A percentile compares a stretch with the other conserved stretches of the same genome.
phyloP scores from a whole-genome alignment of 2,113 vertebrate genomes.

The Gavialis gangeticus region DNA sequence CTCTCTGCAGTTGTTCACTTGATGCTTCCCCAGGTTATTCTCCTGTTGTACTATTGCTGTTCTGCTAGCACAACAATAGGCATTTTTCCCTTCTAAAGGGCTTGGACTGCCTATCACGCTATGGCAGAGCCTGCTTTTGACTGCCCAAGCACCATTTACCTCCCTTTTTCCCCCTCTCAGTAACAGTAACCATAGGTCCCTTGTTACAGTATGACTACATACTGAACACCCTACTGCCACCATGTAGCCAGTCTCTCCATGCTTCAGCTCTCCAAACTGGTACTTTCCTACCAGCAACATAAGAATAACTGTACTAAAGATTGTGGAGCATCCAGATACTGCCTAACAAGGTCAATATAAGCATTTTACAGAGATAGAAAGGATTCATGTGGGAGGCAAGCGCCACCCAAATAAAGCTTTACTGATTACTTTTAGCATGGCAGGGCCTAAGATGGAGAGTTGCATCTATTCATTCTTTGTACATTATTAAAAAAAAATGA shows the following conservation, averaged over 20 bases:
- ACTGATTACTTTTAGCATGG: neutral
- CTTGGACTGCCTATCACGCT: too few species aligned
- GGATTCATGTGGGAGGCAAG: neutral
- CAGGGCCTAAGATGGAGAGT: neutral
- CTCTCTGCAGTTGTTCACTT: too few species aligned
- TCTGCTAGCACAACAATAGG: too few species aligned
- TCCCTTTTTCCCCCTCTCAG: too few species aligned
- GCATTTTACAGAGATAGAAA: neutral
- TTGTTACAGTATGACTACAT: too few species aligned
- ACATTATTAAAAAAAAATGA: neutral
- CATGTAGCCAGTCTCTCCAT: neutral
- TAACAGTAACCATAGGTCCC: too few species aligned
- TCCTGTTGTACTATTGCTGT: too few species aligned
- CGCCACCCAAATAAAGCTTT: fast-evolving
- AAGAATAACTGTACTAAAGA: neutral
- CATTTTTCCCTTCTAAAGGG: too few species aligned
- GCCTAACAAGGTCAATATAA: neutral
- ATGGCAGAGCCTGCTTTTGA: too few species aligned
- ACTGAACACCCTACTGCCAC: too few species aligned
- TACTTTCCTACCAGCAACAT: neutral
- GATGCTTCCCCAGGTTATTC: too few species aligned
- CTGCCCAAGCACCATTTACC: too few species aligned
- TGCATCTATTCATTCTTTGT: fast-evolving
- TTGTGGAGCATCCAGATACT: neutral
- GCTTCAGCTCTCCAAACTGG: neutral